Percentiles rank a stretch among this genome's conserved stretches.
Conservation (phyloP, 2,113 vertebrate species). For the Marmota monax region DNA sequence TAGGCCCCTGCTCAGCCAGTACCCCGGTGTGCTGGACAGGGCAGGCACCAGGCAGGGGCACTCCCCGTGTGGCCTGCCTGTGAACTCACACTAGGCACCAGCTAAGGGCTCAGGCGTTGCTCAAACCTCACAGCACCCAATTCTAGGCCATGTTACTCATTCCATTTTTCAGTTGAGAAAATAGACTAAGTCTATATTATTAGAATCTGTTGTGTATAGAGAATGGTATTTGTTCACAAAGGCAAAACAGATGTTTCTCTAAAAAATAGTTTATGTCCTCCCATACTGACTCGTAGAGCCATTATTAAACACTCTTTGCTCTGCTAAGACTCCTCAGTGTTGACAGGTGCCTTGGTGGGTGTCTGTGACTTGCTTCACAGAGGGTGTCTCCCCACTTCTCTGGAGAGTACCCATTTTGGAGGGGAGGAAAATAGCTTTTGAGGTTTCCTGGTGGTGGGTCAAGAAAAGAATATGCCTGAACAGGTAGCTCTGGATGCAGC, state of each 20-base stretch:
- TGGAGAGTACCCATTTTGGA: not conserved
- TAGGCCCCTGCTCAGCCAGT: not conserved
- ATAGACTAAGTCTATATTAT: not conserved
- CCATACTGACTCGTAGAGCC: not conserved
- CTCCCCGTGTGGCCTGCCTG: not conserved
- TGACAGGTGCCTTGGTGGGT: not conserved
- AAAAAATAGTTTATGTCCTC: not conserved
- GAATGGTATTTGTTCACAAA: not conserved
- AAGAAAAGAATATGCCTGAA: not conserved
- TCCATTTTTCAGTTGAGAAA: not conserved
- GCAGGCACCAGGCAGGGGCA: accelerated
- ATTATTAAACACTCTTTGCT: not conserved
- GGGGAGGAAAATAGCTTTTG: not conserved
- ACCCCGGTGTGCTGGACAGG: accelerated
- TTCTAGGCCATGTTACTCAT: accelerated
- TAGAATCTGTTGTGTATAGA: not conserved
- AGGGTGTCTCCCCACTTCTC: not conserved
- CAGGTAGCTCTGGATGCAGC: too few relatives aligned
- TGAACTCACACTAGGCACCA: not conserved
- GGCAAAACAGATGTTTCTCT: not conserved
- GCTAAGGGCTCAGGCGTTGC: not conserved
- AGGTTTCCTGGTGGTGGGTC: not conserved
- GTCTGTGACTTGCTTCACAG: not conserved
- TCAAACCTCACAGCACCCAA: too few relatives aligned
- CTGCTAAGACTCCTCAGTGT: not conserved